Evolutionary conservation across 2,888 invertebrate genomes (phyloP).

Genomic region (Heteromurus nitidus): DNA sequence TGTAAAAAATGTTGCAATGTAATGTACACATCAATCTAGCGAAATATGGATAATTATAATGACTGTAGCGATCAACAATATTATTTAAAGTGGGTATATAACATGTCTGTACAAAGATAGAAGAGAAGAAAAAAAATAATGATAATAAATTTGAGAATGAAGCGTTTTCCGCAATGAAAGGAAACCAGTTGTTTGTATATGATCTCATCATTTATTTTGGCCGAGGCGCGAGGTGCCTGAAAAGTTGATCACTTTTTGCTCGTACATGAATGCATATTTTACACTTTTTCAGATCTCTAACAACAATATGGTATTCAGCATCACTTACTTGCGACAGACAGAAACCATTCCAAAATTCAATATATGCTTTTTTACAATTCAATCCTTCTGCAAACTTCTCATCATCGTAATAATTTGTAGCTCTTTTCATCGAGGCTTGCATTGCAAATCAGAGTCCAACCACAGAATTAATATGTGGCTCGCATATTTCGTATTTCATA

Average conservation of each 20-base stretch:
- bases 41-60: background rate
- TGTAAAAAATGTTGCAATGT: no score
- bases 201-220: conserved; percentile 44
- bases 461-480: conserved; percentile 1
- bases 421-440: conserved; percentile 29
- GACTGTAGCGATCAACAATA: background rate
- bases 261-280: background rate
- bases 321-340: conserved; percentile 12
- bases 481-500: conserved; percentile 1
- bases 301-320: no score
- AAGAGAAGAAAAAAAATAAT: background rate
- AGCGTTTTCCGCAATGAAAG: conserved; percentile 48
- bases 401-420: conserved; percentile 37
- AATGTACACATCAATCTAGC: background rate
- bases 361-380: background rate
- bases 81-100: conserved; percentile 4
- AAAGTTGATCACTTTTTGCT: background rate
- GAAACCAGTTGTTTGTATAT: conserved; percentile 19
- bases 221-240: conserved; percentile 10
- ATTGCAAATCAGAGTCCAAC: conserved; percentile 51
- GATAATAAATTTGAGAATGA: conserved; percentile 20
- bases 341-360: conserved; percentile 7
- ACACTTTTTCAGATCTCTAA: background rate
- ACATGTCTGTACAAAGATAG: background rate
- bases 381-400: conserved; percentile 32